Base-by-base conservation (phyloP, 2,888 invertebrate genomes). In the Pachycephus smyrnensis region DNA sequence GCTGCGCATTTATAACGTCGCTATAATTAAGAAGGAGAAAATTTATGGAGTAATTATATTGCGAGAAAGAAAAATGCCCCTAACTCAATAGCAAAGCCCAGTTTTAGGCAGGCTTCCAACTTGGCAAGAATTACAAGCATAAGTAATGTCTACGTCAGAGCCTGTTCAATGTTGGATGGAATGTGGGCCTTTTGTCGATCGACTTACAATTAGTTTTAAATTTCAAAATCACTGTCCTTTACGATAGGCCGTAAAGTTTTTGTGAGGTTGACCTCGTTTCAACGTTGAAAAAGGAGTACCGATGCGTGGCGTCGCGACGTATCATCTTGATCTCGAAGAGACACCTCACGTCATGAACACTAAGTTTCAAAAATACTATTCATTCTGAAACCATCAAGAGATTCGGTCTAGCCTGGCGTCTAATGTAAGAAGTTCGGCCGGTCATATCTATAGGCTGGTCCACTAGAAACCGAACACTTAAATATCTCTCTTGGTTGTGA, bases 161-260 rank as follows among this genome's bases (percentile, higher is more conserved):
- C 23, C 23, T 55, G 55, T 55, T 55, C 55, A 55, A 55, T 55
- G 55, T 55, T 55, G 55, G 55, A 55, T 55, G 55, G 9, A 55
- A 55, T 2, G 23, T 55, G 23, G 55, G 23, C 55, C 55, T 55
- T 55, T 55, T 55, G 55, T 6, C 55, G 15, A 23, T 23, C 23
- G 55, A 55, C 55, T 55, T 55, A n/a, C n/a, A n/a, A n/a, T n/a
- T n/a, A 71, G 15, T 71, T 71, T 71, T n/a, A 71, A 31, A 71
- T 30, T 71, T 71, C 32, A 71, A 71, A 30, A 71, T 31, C 71
- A 31, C 12, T 32, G 31, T 32, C 31, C 71, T 71, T 71, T 71
- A 71, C 71, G 71, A 71, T 31, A 32, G 31, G 15, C 71, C 30
- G 71, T 71, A 71, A 71, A 71, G 32, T 31, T 32, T 55, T 55